A percentile compares a stretch with the other conserved stretches of the same genome.
Evolutionary conservation across 2,888 invertebrate genomes (phyloP).

Genomic region (Machimus atricapillus): DNA sequence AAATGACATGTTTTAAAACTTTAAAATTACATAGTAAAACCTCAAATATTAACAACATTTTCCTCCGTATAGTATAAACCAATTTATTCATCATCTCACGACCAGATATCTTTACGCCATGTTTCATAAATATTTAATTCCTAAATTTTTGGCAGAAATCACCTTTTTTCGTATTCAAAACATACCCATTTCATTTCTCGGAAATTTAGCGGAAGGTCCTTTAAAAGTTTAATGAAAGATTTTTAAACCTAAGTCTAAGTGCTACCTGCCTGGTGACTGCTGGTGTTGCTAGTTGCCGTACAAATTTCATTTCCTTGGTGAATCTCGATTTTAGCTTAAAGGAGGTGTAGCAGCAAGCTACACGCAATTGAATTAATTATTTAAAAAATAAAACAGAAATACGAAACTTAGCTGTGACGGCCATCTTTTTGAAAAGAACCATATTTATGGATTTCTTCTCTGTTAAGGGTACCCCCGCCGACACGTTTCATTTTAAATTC

Average conservation of each 20-base stretch:
- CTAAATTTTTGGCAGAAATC: neutral
- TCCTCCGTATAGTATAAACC: neutral
- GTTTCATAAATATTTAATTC: neutral
- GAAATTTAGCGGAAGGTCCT: neutral
- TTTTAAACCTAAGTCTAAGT: neutral
- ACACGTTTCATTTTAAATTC: neutral
- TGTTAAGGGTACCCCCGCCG: neutral
- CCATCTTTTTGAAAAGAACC: neutral
- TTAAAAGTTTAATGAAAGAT: neutral
- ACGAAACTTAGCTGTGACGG: neutral
- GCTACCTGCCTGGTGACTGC: neutral
- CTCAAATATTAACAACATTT: neutral
- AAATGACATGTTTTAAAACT: neutral
- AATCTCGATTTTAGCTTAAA: neutral
- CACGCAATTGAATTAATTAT: neutral
- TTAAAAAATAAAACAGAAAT: neutral
- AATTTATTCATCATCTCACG: neutral
- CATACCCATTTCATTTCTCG: neutral
- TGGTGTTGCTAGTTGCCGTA: neutral
- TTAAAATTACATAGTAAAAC: neutral
- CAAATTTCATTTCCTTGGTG: neutral
- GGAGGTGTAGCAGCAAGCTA: neutral
- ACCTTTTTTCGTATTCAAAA: neutral
- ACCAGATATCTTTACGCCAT: neutral
- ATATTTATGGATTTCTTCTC: neutral